phyloP scores from a whole-genome alignment of 1,140 invertebrate genomes.

The Helicoverpa armigera region DNA sequence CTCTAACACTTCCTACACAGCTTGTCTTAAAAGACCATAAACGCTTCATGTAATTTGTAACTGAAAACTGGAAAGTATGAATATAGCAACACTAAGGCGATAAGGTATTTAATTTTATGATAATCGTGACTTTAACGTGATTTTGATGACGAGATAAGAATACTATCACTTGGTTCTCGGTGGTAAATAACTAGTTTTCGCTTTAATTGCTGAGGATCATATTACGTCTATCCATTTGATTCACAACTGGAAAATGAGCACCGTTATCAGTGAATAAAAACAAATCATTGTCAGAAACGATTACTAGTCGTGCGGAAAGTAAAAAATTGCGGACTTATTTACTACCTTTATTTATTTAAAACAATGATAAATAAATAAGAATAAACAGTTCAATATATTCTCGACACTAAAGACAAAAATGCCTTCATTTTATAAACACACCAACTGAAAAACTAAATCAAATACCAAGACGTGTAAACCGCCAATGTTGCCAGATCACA shows the following conservation, averaged over 20 bases:
- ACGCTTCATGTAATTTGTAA: background rate
- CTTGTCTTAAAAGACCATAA: background rate
- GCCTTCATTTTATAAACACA: too few species aligned
- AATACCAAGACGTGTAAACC: background rate
- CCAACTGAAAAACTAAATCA: background rate
- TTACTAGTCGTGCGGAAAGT: too few species aligned
- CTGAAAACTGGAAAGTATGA: slow-evolving; percentile 10
- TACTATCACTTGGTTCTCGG: background rate
- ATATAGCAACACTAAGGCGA: background rate
- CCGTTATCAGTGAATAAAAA: too few species aligned
- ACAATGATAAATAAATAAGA: too few species aligned
- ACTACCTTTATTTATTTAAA: too few species aligned
- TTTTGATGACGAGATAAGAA: slow-evolving; percentile 12
- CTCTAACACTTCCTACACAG: background rate
- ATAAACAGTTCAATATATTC: background rate
- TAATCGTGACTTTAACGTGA: slow-evolving; percentile 6
- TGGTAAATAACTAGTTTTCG: background rate
- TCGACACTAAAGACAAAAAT: background rate
- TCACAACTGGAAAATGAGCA: background rate
- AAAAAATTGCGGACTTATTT: too few species aligned
- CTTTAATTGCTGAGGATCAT: background rate
- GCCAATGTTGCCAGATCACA: slow-evolving; percentile 10
- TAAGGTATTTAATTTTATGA: slow-evolving; percentile 6
- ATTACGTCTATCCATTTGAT: background rate
- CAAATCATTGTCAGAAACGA: too few species aligned